phyloP scores from a whole-genome alignment of 2,113 vertebrate genomes.

The Oreochromis aureus region DNA sequence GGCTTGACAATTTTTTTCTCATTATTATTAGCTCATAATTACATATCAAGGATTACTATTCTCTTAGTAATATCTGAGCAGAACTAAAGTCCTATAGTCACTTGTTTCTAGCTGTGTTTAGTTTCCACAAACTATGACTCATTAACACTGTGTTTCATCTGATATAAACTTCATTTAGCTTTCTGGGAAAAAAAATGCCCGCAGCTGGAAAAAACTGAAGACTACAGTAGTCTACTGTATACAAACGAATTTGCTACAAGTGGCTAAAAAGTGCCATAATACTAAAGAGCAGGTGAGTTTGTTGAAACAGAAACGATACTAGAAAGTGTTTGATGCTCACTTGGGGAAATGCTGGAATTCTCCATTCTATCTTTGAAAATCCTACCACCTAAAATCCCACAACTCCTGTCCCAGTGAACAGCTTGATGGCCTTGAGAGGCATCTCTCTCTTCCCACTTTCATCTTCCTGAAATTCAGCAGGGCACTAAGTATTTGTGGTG shows the following conservation, averaged over 20 bases:
- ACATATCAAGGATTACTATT: not conserved
- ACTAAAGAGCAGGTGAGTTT: not conserved
- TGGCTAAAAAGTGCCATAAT: not conserved
- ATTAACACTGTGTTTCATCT: not conserved
- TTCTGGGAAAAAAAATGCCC: rapidly evolving
- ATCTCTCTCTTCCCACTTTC: slow-evolving; percentile 35
- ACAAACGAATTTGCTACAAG: not conserved
- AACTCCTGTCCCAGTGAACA: not conserved
- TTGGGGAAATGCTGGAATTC: not conserved
- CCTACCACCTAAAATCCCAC: not conserved
- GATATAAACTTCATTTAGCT: not conserved
- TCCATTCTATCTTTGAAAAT: not conserved
- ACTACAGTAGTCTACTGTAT: not conserved
- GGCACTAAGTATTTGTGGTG: slow-evolving; percentile 62
- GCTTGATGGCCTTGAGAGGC: slow-evolving; percentile 5
- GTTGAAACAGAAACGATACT: not conserved
- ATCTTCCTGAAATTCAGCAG: slow-evolving; percentile 58
- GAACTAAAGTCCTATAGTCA: not conserved
- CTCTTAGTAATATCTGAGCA: not conserved
- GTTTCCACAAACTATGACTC: not conserved
- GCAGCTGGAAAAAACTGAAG: not conserved
- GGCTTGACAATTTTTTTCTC: not conserved
- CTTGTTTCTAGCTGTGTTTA: not conserved
- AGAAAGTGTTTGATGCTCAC: not conserved
- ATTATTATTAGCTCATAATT: not conserved